These are phyloP conservation scores for Oncorhynchus keta DNA, from an alignment of 2,113 vertebrate genomes.

Conservation along the genomic window DNA sequence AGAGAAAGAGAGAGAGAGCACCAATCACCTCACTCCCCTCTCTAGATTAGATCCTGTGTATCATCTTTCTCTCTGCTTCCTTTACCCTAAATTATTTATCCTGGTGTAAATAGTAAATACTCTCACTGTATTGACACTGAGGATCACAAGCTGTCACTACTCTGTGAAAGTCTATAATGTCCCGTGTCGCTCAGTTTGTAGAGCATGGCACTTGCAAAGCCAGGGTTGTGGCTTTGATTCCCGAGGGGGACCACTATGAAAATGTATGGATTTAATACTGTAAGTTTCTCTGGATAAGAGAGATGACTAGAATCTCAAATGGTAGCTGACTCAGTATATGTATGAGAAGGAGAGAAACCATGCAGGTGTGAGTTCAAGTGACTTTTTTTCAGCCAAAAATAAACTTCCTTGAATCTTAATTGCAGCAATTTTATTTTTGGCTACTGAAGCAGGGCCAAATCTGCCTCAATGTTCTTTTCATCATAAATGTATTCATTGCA, in stretches of 20 bases:
- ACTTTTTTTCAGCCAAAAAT: slow-evolving; percentile 18
- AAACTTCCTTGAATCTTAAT: slow-evolving; percentile 30
- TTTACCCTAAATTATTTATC: background rate
- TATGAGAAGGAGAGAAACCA: background rate
- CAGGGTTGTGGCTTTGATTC: too few species aligned
- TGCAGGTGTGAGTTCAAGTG: slow-evolving; percentile 34
- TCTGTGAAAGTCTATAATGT: slow-evolving; percentile 5
- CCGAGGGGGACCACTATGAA: too few species aligned
- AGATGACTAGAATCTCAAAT: background rate
- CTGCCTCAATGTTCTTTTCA: background rate
- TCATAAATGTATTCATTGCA: background rate
- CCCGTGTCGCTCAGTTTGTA: too few species aligned
- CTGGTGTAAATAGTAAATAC: background rate
- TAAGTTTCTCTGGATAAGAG: too few species aligned
- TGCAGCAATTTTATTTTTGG: slow-evolving; percentile 32
- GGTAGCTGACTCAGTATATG: slow-evolving; percentile 6
- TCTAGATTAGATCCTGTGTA: background rate
- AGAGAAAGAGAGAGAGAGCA: background rate
- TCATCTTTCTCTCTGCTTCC: background rate
- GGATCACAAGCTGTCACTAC: background rate
- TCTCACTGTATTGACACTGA: background rate
- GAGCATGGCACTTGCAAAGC: too few species aligned
- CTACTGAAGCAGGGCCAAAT: slow-evolving; percentile 31
- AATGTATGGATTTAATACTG: too few species aligned
- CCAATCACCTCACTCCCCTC: slow-evolving; percentile 39